Conservation (phyloP, 2,888 invertebrate genomes). For the Serripes groenlandicus region DNA sequence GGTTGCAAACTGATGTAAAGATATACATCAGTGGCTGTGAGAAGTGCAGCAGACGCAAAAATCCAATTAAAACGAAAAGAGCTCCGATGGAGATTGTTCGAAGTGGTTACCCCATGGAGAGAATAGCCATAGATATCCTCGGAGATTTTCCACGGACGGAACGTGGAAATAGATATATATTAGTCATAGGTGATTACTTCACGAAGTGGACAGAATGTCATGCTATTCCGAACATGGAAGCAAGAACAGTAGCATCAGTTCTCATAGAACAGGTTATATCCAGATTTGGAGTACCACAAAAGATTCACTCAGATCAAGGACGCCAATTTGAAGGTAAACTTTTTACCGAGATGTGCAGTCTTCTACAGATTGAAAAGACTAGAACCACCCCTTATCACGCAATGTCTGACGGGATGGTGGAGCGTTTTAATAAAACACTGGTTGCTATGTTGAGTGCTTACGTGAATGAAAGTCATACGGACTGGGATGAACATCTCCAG, state of each 20-base stretch:
- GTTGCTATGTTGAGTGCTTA: slow-evolving; percentile 33
- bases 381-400: slow-evolving; percentile 41
- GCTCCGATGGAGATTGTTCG: slow-evolving; percentile 37
- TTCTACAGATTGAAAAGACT: slow-evolving; percentile 52
- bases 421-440: slow-evolving; percentile 59
- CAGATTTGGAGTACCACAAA: slow-evolving; percentile 42
- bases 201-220: slow-evolving; percentile 52
- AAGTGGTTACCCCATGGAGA: slow-evolving; percentile 45
- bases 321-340: slow-evolving; percentile 44
- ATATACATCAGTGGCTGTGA: slow-evolving; percentile 31
- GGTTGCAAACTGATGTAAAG: slow-evolving; percentile 22
- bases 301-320: slow-evolving; percentile 53
- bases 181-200: slow-evolving; percentile 50
- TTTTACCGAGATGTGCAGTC: slow-evolving; percentile 44
- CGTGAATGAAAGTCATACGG: slow-evolving; percentile 29
- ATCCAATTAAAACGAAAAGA: slow-evolving; percentile 19
- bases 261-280: slow-evolving; percentile 42
- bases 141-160: slow-evolving; percentile 36
- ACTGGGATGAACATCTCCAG: slow-evolving; percentile 54
- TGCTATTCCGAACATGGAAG: slow-evolving; percentile 41
- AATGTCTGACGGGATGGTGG: slow-evolving; percentile 52
- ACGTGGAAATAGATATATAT: slow-evolving; percentile 41
- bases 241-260: slow-evolving; percentile 22
- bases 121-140: slow-evolving; percentile 41
- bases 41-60: slow-evolving; percentile 23